Percentiles rank a stretch among this genome's conserved stretches.
Evolutionary conservation across 2,113 vertebrate species (phyloP).

Genomic region (Hemiscyllium ocellatum): DNA sequence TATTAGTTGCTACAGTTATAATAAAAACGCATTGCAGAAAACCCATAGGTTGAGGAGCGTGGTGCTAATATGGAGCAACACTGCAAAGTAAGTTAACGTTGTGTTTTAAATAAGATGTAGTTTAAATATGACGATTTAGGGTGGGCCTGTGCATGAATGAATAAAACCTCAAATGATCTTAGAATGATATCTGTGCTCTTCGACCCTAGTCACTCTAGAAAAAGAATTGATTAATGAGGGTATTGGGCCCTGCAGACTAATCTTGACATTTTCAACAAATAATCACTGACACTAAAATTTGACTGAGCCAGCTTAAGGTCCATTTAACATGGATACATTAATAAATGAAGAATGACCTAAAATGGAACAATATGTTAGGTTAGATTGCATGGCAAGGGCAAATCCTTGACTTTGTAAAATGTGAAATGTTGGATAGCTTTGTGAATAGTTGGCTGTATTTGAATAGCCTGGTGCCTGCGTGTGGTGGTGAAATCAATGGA

Average conservation of each 20-base stretch:
- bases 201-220: neutral
- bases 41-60: neutral
- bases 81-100: neutral
- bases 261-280: neutral
- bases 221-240: neutral
- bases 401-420: slow-evolving; percentile 1
- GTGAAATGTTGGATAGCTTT: neutral
- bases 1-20: neutral
- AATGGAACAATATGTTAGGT: neutral
- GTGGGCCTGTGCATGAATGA: neutral
- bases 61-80: neutral
- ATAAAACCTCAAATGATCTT: neutral
- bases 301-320: neutral
- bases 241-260: neutral
- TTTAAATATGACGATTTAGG: neutral
- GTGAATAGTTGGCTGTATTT: neutral
- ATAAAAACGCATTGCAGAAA: neutral
- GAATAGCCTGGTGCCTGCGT: neutral
- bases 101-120: neutral
- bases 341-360: neutral
- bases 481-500: neutral
- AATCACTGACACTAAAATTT: neutral
- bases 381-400: neutral
- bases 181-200: neutral
- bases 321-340: neutral